Base-by-base conservation (phyloP, 2,888 invertebrate genomes). In the Andrena fulva region DNA sequence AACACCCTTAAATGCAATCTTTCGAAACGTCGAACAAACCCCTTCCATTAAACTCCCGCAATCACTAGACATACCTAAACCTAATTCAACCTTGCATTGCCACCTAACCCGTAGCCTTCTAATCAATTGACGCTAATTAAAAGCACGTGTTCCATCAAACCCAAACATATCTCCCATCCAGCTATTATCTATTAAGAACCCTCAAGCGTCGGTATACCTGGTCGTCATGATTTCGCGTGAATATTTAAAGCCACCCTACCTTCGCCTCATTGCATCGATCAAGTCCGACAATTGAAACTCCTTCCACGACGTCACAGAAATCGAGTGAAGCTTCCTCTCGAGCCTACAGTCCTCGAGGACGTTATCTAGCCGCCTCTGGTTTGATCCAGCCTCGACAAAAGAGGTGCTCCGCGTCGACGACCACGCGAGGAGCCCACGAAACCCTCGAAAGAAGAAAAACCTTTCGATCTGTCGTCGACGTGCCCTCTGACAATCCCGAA, bases 401-500 rank as follows among this genome's bases (percentile, higher is more conserved):
- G 67, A 73, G 77, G 64, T 68, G 62, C 56, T 54, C 72, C 67
- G 59, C 66, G 70, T 35, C 48, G 7, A 48, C 73, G 70, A 10
- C 35, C 70, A 56, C 69, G 60, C n/a, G 75, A 67, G 50, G 79
- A 78, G 74, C 69, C 62, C 56, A 10, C 78, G 88, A 76, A 86
- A 85, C 88, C 85, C 80, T 88, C 81, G 68, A 80, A 81, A 88
- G 80, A 81, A 4, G 79, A 63, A 81, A 81, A 88, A 81, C 82
- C 82, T 75, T 83, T 76, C 85, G 84, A 86, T 88, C 89, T 87
- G 85, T 85, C 85, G 83, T 80, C 85, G 84, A 85, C 80, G 74
- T 82, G 76, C 72, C 69, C 82, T 68, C 73, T 29, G 63, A 66
- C 75, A 54, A 69, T 74, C 80, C 77, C 66, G 83, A 86, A 88